Base-by-base conservation (phyloP, 2,888 invertebrate species). In the Phyllotreta striolata region DNA sequence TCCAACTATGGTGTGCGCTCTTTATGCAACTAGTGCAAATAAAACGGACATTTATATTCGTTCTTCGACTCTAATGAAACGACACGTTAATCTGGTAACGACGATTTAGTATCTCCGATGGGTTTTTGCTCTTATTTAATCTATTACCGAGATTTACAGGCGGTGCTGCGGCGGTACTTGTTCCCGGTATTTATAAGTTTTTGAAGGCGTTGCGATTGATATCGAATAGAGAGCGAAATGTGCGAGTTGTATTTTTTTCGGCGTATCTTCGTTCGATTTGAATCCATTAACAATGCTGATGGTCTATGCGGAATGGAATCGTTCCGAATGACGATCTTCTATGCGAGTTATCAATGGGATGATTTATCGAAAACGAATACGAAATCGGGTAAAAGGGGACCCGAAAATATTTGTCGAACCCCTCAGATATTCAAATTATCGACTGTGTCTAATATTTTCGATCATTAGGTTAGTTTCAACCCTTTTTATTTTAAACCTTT, bases 401-500 rank as follows among this genome's bases (percentile, higher is more conserved):
- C 59, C 46, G 58, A 38, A 40, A 62, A 57, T 64, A 63, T 54
- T 55, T 39, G 41, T 44, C 38, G 61, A 58, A 64, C 51, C 57
- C 66, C 64, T 66, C 59, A 24, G 2, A 3, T 24, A 70, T 70
- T 68, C 63, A 70, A 70, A 68, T 70, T 66, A 66, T 59, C 63
- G 41, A 62, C 56, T 62, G 66, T 66, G 65, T 65, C 69, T 65
- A 70, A 69, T 69, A 65, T 66, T 66, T 63, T 63, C 54, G 58
- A 49, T 63, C 67, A 24, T 24, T 24, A 24, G 67, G 66, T 70
- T 70, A 66, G 54, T 51, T 65, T 55, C 62, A 67, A 67, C 66
- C 68, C 68, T 66, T 68, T 68, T 68, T 62, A 59, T 39, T 58
- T 57, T 66, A 70, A 70, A 70, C 65, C 70, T 65, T 70, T 70